These are phyloP conservation scores for Gobiocypris rarus DNA, from an alignment of 2,113 vertebrate species.

Conservation along the genomic window DNA sequence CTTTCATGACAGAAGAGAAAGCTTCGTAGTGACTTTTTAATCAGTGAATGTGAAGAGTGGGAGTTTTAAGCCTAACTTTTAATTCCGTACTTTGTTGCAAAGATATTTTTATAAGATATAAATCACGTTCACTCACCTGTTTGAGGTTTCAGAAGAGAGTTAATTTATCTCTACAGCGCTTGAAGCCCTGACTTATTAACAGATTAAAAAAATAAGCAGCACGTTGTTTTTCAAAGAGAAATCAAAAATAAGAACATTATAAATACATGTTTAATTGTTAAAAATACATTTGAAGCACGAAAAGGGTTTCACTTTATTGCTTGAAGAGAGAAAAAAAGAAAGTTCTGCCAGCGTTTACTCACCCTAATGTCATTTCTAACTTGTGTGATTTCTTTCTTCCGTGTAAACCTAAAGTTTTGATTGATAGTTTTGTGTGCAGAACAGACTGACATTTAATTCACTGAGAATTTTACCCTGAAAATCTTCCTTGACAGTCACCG, in stretches of 20 bases:
- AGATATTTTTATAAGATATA: slow-evolving; percentile 39
- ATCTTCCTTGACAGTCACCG: neutral
- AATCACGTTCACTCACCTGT: slow-evolving; percentile 29
- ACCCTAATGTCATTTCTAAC: neutral
- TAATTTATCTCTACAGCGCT: neutral
- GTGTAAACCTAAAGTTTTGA: neutral
- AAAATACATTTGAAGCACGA: neutral
- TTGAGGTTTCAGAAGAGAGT: slow-evolving; percentile 1
- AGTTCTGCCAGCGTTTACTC: neutral
- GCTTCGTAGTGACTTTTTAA: slow-evolving; percentile 47
- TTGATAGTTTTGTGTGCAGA: neutral
- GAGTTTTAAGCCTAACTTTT: slow-evolving; percentile 49
- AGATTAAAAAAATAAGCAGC: slow-evolving; percentile 11
- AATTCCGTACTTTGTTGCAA: slow-evolving; percentile 36
- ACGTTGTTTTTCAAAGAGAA: neutral
- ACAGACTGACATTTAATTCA: neutral
- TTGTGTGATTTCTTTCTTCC: neutral
- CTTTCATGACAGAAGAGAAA: slow-evolving; percentile 48
- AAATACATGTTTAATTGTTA: slow-evolving; percentile 22
- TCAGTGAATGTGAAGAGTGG: slow-evolving; percentile 34
- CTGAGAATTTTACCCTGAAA: neutral
- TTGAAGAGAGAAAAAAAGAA: neutral
- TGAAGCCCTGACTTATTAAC: slow-evolving; percentile 12
- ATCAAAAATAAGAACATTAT: neutral
- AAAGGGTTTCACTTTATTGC: neutral